Evolutionary conservation across 2,113 vertebrate species (phyloP), one percentile per base, ranked within the genome.

Genomic region (Atrichornis clamosus): DNA sequence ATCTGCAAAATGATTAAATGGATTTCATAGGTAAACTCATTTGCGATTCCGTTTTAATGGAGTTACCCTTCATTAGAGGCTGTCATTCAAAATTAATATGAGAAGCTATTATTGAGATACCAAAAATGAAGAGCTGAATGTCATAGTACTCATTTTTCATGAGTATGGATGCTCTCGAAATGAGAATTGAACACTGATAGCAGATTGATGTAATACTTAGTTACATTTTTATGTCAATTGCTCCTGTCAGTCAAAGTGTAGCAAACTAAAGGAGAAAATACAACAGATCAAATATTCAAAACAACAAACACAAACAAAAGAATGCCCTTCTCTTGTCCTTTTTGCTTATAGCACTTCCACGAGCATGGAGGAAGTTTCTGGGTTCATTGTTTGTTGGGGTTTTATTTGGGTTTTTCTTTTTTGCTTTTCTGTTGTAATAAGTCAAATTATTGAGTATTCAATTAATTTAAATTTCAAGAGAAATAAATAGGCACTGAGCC

Each of bases 11-110:
- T n/a, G 24, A 89, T 86, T 95, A 89, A 72, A 73, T 87, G 23
- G 84, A 92, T 94, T 95, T 91, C 55, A 41, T 62, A 91, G 68
- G 79, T 96, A 95, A 94, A 94, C 76, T 84, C 42, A 89, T 94
- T 92, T 92, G 50, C 28, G 4, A 83, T 81, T 91, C 49, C 15
- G 10, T 74, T 96, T 92, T 87, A 89, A 89, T 81, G 42, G 70
- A 87, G 32, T 62, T 94, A 63, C 46, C 46, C 35, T 92, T 94
- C 84, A 90, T 91, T 91, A 96, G 37, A 74, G 28, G 12, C 46
- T 89, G 90, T 62, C 65, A 78, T 93, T 89, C 74, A 93, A 95
- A 93, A 84, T 84, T 78, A 81, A 44, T 84, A 70, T 28, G 67
- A 86, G 39, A 15, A 84, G 16, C 16, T 64, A 37, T 67, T 62